phyloP scores from a whole-genome alignment of 2,888 invertebrate species.

The Celastrina argiolus region DNA sequence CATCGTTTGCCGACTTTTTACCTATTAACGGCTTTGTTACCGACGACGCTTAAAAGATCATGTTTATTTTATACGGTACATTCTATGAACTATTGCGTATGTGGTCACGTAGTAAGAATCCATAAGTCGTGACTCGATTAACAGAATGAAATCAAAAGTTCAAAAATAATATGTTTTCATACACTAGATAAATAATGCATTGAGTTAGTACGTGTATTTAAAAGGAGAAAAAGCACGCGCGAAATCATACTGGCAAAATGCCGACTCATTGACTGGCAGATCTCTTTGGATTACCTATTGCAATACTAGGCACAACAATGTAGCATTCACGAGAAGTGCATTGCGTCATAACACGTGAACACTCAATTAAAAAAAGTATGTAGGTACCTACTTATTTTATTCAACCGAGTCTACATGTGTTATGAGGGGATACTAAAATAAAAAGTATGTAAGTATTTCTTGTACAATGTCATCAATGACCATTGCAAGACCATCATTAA shows the following conservation, averaged over 20 bases:
- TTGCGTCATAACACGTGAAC: not conserved
- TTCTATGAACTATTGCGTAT: not conserved
- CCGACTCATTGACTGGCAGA: not conserved
- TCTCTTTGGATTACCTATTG: not conserved
- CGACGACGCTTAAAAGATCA: too few relatives aligned
- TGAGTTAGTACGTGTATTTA: not conserved
- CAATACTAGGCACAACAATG: not conserved
- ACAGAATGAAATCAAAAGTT: not conserved
- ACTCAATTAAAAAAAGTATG: not conserved
- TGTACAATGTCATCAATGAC: too few relatives aligned
- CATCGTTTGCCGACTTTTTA: too few relatives aligned
- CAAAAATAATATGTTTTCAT: not conserved
- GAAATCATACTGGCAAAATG: not conserved
- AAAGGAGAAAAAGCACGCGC: not conserved
- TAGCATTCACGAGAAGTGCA: not conserved
- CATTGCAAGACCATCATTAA: too few relatives aligned
- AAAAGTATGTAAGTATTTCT: too few relatives aligned
- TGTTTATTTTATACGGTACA: too few relatives aligned
- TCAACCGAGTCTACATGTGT: too few relatives aligned
- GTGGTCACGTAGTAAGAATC: too few relatives aligned
- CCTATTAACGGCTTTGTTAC: too few relatives aligned
- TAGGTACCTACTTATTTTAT: too few relatives aligned
- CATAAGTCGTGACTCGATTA: too few relatives aligned
- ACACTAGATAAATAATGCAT: not conserved
- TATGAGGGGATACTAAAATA: too few relatives aligned